Evolutionary conservation across 2,797 vertebrate species (phyloP).

Genomic region (Lindbergichthys nudifrons): DNA sequence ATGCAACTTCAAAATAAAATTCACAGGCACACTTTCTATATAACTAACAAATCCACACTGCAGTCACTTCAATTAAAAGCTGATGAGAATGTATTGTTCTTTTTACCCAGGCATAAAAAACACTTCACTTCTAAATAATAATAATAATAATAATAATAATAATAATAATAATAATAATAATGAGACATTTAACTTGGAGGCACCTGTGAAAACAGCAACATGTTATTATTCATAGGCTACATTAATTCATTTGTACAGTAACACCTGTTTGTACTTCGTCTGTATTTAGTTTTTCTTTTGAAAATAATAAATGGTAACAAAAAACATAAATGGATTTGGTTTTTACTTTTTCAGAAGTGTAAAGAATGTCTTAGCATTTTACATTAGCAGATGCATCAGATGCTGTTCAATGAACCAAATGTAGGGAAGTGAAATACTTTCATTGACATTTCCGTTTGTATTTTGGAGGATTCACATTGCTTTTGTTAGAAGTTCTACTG

Average conservation of each 20-base stretch:
- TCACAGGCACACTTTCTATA: neutral
- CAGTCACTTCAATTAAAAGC: neutral
- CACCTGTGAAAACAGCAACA: no score
- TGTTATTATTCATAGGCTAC: no score
- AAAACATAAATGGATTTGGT: neutral
- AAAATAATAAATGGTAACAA: slow-evolving; percentile 29
- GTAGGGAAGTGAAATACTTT: neutral
- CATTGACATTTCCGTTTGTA: neutral
- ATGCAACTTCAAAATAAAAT: neutral
- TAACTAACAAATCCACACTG: neutral
- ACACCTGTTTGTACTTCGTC: slow-evolving; percentile 9
- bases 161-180: slow-evolving; percentile 1
- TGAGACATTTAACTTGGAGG: no score
- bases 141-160: neutral
- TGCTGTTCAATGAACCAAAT: neutral
- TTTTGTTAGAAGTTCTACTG: neutral
- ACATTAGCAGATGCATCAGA: neutral
- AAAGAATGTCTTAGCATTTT: neutral
- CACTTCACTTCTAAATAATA: neutral
- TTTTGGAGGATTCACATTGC: neutral
- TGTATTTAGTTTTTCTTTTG: slow-evolving; percentile 5
- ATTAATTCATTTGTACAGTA: neutral
- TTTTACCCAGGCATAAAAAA: neutral
- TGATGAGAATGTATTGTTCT: no score
- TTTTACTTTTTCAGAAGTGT: neutral